A percentile compares a stretch with the other conserved stretches of the same genome.
These are phyloP conservation scores for Condylostylus longicornis DNA, from an alignment of 1,140 invertebrate species.

Conservation along the genomic window DNA sequence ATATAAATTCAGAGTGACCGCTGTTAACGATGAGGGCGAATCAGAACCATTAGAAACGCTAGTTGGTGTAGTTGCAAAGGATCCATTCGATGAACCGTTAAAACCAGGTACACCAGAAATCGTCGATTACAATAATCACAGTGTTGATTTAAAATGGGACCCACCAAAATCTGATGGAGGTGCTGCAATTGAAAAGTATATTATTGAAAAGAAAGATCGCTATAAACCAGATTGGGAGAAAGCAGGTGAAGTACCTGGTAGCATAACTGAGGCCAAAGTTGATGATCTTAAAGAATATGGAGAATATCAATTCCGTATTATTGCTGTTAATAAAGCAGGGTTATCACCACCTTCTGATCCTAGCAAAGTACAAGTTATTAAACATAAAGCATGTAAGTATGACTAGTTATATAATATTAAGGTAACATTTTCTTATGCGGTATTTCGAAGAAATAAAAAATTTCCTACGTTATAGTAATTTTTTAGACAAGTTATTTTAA, in stretches of 20 bases:
- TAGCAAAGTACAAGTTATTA: conserved; percentile 80
- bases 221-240: conserved; percentile 83
- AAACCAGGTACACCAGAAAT: conserved; percentile 85
- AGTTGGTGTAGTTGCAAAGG: conserved; percentile 76
- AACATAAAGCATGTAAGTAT: conserved; percentile 70
- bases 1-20: conserved; percentile 92
- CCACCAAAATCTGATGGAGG: conserved; percentile 86
- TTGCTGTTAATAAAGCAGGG: conserved; percentile 94
- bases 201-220: conserved; percentile 94
- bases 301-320: conserved; percentile 88
- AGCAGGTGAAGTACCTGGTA: conserved; percentile 73
- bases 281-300: conserved; percentile 76
- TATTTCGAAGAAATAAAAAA: not conserved
- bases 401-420: not conserved
- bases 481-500: not conserved
- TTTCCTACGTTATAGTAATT: not conserved
- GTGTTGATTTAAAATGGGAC: conserved; percentile 86
- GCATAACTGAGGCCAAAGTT: conserved; percentile 59
- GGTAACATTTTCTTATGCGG: not conserved
- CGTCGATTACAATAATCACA: conserved; percentile 84
- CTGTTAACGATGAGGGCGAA: conserved; percentile 90
- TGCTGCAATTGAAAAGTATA: conserved; percentile 88
- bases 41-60: conserved; percentile 83
- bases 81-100: conserved; percentile 81
- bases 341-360: conserved; percentile 84